Evolutionary conservation across 1,140 invertebrate genomes (phyloP).

Genomic region (Drosophila asahinai): DNA sequence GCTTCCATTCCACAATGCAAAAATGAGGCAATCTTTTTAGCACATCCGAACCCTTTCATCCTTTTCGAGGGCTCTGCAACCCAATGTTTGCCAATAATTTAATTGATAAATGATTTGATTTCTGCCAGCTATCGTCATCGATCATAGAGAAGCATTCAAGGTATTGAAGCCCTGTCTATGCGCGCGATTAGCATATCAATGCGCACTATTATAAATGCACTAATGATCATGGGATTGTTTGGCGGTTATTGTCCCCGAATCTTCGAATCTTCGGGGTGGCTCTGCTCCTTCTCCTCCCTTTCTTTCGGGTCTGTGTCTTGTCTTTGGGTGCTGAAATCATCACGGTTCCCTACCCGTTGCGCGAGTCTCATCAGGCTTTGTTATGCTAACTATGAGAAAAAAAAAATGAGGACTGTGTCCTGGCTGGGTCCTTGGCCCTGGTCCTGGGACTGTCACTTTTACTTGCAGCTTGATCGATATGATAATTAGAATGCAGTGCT

Average conservation of each 20-base stretch:
- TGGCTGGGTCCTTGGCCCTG: slow-evolving; percentile 32
- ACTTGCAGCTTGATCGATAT: slow-evolving; percentile 70
- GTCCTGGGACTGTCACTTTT: slow-evolving; percentile 63
- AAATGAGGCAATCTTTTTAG: slow-evolving; percentile 38
- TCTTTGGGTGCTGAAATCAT: slow-evolving; percentile 82
- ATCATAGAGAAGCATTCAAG: slow-evolving; percentile 59
- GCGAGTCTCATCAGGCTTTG: slow-evolving; percentile 77
- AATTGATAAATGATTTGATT: slow-evolving; percentile 85
- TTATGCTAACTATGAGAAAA: slow-evolving; percentile 84
- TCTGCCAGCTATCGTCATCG: slow-evolving; percentile 64
- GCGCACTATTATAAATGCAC: slow-evolving; percentile 66
- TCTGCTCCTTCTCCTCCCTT: slow-evolving; percentile 10
- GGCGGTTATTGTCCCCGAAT: slow-evolving; percentile 44
- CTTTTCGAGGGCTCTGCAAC: slow-evolving; percentile 49
- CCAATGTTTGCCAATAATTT: slow-evolving; percentile 85
- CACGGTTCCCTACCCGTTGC: slow-evolving; percentile 54
- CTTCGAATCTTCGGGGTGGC: slow-evolving; percentile 54
- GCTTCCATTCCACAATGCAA: slow-evolving; percentile 20
- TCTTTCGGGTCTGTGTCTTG: slow-evolving; percentile 36
- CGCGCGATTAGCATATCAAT: slow-evolving; percentile 79
- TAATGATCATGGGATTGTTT: slow-evolving; percentile 79
- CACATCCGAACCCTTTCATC: slow-evolving; percentile 23
- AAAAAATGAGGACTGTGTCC: slow-evolving; percentile 56
- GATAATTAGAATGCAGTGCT: slow-evolving; percentile 78
- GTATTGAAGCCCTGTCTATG: slow-evolving; percentile 14